These are phyloP conservation scores for Buceros bicornis DNA, from an alignment of 2,797 vertebrate genomes.

Conservation along the genomic window DNA sequence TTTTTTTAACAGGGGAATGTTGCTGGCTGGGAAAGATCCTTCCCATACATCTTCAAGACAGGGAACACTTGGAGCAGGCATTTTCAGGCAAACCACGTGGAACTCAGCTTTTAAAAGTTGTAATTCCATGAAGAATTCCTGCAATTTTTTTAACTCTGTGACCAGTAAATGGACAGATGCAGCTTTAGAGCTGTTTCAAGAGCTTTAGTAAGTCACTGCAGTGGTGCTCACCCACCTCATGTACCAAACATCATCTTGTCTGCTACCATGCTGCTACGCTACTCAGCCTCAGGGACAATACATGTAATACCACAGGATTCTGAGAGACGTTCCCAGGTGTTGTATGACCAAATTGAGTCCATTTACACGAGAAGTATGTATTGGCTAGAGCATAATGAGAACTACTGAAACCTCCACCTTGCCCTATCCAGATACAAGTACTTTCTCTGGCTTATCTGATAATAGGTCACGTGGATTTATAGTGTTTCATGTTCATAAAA, in stretches of 20 bases:
- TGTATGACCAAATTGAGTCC: background rate
- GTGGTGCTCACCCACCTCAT: background rate
- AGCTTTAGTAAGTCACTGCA: background rate
- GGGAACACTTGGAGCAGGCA: background rate
- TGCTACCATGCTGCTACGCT: background rate
- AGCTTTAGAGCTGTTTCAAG: background rate
- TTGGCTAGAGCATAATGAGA: background rate
- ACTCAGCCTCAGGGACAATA: background rate
- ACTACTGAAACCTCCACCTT: background rate
- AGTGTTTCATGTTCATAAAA: background rate
- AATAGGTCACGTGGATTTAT: background rate
- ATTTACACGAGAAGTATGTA: background rate
- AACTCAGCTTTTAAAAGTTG: background rate
- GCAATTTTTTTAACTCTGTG: background rate
- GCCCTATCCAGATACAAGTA: rapidly evolving
- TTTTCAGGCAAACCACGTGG: background rate
- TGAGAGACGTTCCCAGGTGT: background rate
- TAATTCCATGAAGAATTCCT: background rate
- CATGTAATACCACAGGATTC: background rate
- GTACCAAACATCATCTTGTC: background rate
- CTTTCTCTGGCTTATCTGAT: background rate
- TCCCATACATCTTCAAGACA: background rate
- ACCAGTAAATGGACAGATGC: background rate
- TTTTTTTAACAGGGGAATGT: background rate
- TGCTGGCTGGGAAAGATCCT: background rate